Base-by-base conservation (phyloP, 2,888 invertebrate genomes). In the Sisyra terminalis region DNA sequence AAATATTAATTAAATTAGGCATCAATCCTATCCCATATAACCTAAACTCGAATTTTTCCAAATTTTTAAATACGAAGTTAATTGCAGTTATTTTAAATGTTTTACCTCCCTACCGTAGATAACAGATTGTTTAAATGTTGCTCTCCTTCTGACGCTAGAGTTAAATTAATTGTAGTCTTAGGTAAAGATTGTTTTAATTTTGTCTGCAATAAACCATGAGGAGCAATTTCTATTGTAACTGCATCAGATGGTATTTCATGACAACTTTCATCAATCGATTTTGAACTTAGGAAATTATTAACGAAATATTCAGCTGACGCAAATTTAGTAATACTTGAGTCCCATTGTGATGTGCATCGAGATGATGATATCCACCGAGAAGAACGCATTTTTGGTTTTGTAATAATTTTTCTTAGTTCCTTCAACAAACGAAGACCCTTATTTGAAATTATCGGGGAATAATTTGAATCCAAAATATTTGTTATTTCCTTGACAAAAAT, bases 251-350 rank as follows among this genome's bases (percentile, higher is more conserved):
- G 89, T 50, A 93, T 78, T 51, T 83, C 71, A 13, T 69, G 70
- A 6, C 84, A 68, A 0, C 85, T 82, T 60, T 92, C 90, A 55
- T 89, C 86, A 58, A 88, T 87, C 13, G 79, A 63, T 1, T 68
- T 60, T 47, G 63, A 55, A 67, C 69, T 84, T 56, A 85, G 59
- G 16, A 88, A 64, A 57, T 89, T 92, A 56, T 88, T 88, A 2
- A 82, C 81, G 55, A 88, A 87, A 57, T 94, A 94, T 50, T 87
- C 87, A 2, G 92, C 83, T 0, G 88, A 88, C 2, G 78, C 81
- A 2, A 71, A 57, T 47, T 70, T 64, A 0, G 78, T 75, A 24
- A 72, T 66, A 0, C 73, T 60, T 1, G 73, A 69, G 36, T 74
- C 71, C 88, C 88, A 89, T 40, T 76, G 59, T 49, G 61, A 66